These are phyloP conservation scores for Leiothrix lutea DNA, from an alignment of 2,113 vertebrate species.

Conservation along the genomic window DNA sequence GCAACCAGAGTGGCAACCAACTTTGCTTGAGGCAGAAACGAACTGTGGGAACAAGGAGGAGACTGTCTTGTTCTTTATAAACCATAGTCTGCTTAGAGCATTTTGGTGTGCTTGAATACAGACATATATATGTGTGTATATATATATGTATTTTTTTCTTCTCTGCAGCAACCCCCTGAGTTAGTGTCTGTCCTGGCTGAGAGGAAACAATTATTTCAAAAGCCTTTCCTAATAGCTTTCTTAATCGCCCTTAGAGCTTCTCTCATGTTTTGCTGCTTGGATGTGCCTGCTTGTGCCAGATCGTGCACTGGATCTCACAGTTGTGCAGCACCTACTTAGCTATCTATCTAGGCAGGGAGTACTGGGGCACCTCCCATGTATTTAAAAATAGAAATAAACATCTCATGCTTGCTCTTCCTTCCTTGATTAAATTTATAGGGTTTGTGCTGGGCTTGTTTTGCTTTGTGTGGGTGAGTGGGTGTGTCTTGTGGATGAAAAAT, in stretches of 20 bases:
- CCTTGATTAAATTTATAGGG: slow-evolving; percentile 30
- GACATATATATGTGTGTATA: background rate
- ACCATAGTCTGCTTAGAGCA: background rate
- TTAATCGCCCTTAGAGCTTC: background rate
- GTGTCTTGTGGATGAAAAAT: slow-evolving; percentile 24
- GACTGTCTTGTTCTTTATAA: slow-evolving; percentile 13
- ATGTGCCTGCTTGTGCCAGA: background rate
- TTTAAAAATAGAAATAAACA: slow-evolving; percentile 65
- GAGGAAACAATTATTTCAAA: slow-evolving; percentile 40
- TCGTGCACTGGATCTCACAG: background rate
- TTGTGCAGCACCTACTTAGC: slow-evolving; percentile 10
- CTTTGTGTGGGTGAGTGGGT: slow-evolving; percentile 52
- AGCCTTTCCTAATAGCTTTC: slow-evolving; percentile 8
- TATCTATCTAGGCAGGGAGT: background rate
- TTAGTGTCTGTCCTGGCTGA: background rate
- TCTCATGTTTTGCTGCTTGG: background rate
- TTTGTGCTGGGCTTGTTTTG: slow-evolving; percentile 38
- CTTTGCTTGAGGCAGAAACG: slow-evolving; percentile 42
- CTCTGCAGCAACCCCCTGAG: background rate
- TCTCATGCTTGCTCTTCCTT: slow-evolving; percentile 9
- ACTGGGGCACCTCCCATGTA: slow-evolving; percentile 1
- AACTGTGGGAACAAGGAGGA: slow-evolving; percentile 61
- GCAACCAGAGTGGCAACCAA: slow-evolving; percentile 60
- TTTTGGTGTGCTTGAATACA: background rate
- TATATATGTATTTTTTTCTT: background rate